These are phyloP conservation scores for Rissa tridactyla DNA, from an alignment of 2,113 vertebrate genomes.

Conservation along the genomic window DNA sequence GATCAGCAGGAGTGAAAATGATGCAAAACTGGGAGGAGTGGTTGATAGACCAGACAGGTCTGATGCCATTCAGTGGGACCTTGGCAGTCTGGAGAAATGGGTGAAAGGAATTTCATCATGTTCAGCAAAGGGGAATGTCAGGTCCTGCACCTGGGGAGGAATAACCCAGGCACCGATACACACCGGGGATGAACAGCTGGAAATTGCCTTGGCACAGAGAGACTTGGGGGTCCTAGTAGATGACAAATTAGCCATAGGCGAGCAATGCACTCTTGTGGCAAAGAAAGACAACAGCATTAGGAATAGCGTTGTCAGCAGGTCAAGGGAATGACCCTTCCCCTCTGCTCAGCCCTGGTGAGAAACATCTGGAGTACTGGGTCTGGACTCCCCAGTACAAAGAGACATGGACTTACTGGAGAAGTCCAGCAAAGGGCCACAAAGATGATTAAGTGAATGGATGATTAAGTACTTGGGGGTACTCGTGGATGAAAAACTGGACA, in stretches of 20 bases:
- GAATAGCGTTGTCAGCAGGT: neutral
- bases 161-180: neutral
- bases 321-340: neutral
- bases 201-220: neutral
- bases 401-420: neutral
- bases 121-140: neutral
- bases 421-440: neutral
- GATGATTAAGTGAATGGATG: neutral
- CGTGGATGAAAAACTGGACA: no score
- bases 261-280: neutral
- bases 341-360: neutral
- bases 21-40: neutral
- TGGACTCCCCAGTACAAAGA: neutral
- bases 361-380: neutral
- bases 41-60: neutral
- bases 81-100: neutral
- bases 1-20: neutral
- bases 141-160: neutral
- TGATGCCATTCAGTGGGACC: neutral
- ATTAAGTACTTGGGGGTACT: no score
- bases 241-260: no score
- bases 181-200: neutral
- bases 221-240: neutral
- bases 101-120: accelerated
- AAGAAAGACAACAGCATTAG: neutral